Evolutionary conservation across 2,888 invertebrate genomes (phyloP), one percentile per base, ranked within the genome.

Genomic region (Saturnia japonica): DNA sequence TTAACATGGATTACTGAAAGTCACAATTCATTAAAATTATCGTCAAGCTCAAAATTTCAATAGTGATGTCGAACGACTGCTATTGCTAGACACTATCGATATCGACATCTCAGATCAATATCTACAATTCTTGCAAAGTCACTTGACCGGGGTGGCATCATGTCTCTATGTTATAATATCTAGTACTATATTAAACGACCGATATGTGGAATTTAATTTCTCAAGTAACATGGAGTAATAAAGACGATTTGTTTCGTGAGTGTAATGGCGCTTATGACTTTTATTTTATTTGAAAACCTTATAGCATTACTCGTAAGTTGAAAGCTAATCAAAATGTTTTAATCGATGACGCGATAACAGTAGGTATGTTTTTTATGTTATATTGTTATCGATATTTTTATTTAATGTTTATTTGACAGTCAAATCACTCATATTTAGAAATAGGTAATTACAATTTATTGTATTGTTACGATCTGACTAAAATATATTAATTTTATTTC

Each of bases 301-400:
- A 91, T 91, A 91, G 91, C 92, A 91, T 92, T 89, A 89, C 88
- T 88, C 88, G 89, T 92, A 90, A 91, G 91, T 91, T 91, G 93
- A 93, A 91, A 93, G 92, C 92, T 93, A 93, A 93, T 93, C 93
- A 93, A 93, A 93, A 93, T 93, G 93, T 93, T 93, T 93, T 93
- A 92, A 93, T 93, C 93, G 92, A 92, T 91, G 90, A 91, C 85
- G 89, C 90, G 92, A 93, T 93, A 91, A 91, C 84, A 83, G 83
- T 85, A 91, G 91, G 87, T 91, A 79, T 87, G 91, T n/a, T 42
- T n/a, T 57, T 62, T 68, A 57, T 22, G 22, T 70, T 70, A 14
- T 70, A 54, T 51, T 34, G 25, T 47, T 76, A 74, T 80, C 78
- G 78, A 78, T 76, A 71, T 67, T 68, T 68, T 69, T 22, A 54